A percentile compares a stretch with the other conserved stretches of the same genome.
Conservation (phyloP, 2,888 invertebrate species). For the Minunthozetes semirufus region DNA sequence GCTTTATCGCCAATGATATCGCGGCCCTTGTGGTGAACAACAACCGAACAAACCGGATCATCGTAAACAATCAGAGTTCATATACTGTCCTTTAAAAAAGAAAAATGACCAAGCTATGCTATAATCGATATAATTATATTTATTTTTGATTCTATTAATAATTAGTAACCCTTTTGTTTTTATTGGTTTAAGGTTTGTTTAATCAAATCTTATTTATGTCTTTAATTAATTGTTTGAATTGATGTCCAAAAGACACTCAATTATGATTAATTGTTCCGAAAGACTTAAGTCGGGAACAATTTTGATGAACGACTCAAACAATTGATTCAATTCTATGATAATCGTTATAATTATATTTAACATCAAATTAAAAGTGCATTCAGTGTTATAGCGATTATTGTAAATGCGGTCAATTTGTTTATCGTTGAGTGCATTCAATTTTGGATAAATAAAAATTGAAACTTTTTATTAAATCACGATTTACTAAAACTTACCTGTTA, state of each 20-base stretch:
- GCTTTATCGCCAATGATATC: conserved; percentile 43
- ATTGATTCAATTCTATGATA: not conserved
- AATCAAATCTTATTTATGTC: too few relatives aligned
- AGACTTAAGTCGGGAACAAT: conserved; percentile 7
- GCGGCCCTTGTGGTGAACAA: not conserved
- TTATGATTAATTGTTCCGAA: conserved; percentile 9
- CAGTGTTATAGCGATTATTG: not conserved
- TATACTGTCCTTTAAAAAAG: not conserved
- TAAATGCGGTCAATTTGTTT: not conserved
- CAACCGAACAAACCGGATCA: not conserved
- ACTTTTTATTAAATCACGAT: too few relatives aligned
- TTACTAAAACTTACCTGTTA: too few relatives aligned
- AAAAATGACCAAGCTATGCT: not conserved
- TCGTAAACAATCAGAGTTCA: not conserved
- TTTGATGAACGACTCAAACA: conserved; percentile 1
- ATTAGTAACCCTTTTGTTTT: not conserved
- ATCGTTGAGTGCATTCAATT: not conserved
- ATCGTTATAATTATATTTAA: not conserved
- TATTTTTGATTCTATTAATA: not conserved
- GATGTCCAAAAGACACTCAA: not conserved
- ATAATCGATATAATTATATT: not conserved
- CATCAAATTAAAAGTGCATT: not conserved
- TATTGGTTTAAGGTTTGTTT: not conserved
- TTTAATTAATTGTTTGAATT: not conserved
- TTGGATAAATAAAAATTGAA: too few relatives aligned